Evolutionary conservation across 2,113 vertebrate species (phyloP), one percentile per base, ranked within the genome.

Genomic region (Canis aureus): DNA sequence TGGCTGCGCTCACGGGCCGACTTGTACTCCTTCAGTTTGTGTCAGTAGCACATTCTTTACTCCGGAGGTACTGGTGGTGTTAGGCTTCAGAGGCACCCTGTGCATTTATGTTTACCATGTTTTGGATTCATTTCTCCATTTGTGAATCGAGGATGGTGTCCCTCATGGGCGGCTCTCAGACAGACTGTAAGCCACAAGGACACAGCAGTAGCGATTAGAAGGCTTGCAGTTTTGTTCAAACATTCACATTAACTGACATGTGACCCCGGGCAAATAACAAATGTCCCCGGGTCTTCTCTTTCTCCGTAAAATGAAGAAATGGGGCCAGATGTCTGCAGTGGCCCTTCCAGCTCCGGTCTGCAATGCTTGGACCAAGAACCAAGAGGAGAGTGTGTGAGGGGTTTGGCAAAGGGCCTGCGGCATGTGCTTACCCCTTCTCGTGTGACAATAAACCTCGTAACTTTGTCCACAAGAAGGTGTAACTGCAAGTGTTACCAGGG

Each of bases 401-500:
- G 64, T n/a, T 16, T 71, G 74, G 19, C 29, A 13, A 19, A 23
- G 38, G 29, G 16, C n/a, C 57, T 32, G 71, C 1, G 0, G 2
- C 53, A 11, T n/a, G 69, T 38, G 3, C 51, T 25, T 71, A 0
- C 43, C 93, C 59, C 43, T 27, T 15, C 74, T 29, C 13, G 13
- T 10, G 16, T 51, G 27, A 17, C 27, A 1, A 17, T 19, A 69
- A n/a, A 3, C 66, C 32, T 69, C 67, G 15, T 83, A 53, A 59
- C 35, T 83, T 57, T 4, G 1, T 59, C 60, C 2, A 11, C 4
- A 15, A 4, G 0, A 20, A 15, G 53, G 60, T 25, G 49, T 27
- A 3, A 55, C 27, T 9, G 23, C 29, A 51, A 38, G 22, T 0
- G 2, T 1, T 11, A 5, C 23, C 4, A 0, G 25, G 43, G 53